Evolutionary conservation across 2,888 invertebrate species (phyloP), one percentile per base, ranked within the genome.

Genomic region (Bugulina stolonifera): DNA sequence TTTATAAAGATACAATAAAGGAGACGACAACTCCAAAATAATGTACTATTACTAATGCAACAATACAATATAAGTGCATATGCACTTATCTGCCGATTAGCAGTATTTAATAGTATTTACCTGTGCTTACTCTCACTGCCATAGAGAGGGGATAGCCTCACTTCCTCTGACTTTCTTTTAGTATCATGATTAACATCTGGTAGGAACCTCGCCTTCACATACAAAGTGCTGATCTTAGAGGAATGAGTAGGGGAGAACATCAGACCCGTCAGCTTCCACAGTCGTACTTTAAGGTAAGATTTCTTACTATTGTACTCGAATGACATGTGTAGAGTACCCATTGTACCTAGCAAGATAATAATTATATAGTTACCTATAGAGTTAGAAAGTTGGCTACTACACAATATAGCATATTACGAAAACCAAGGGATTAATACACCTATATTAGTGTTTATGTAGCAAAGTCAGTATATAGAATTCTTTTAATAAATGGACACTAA

Each of bases 221-320:
- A 82, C 34, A 82, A 77, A 5, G 80, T 76, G 73, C 78, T 77
- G 71, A 82, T 81, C 80, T 79, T 81, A 0, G 81, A 81, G 2
- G 78, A 79, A 54, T 79, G 78, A 32, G 80, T 81, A 72, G 81
- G 80, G 18, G 82, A 81, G n/a, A 82, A 74, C 23, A 82, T 76
- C 3, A 82, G 75, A 71, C 81, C 81, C 32, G 75, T 75, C 32
- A 82, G 71, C 73, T 81, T 79, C 81, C 81, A 82, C 10, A 81
- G 77, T 35, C 81, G 73, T 34, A 82, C 76, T 73, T 80, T 81
- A 71, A 82, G 69, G 0, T 76, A 75, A 14, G 71, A 74, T 73
- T 79, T 80, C 69, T 77, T 76, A 3, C 77, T 73, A 74, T 81
- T 80, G 74, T 81, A 81, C 72, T 82, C 82, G 75, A 81, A 81